phyloP scores from a whole-genome alignment of 2,113 vertebrate genomes.

The Heterotis niloticus region DNA sequence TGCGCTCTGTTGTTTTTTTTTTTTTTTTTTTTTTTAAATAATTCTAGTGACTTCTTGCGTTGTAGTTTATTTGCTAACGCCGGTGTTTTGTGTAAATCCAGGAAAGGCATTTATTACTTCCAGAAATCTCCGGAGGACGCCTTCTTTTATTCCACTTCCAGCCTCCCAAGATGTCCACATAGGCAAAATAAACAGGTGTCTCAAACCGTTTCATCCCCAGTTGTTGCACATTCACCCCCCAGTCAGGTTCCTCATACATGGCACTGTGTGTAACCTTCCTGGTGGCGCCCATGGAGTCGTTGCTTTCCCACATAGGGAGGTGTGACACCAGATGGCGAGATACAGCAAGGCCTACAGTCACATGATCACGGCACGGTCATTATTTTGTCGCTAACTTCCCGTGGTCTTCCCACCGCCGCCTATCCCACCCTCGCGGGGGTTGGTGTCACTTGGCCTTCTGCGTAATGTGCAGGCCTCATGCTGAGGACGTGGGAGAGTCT shows the following conservation, averaged over 20 bases:
- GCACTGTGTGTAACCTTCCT: background rate
- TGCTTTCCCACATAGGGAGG: constrained; percentile 15
- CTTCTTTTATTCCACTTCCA: background rate
- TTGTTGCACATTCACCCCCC: background rate
- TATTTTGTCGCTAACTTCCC: constrained; percentile 58
- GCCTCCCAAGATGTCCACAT: background rate
- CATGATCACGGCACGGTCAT: constrained; percentile 47
- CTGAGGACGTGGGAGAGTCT: background rate
- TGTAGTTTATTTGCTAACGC: background rate
- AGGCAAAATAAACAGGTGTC: constrained; percentile 26
- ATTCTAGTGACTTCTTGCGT: background rate
- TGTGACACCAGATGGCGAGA: constrained; percentile 57
- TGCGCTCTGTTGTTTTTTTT: background rate
- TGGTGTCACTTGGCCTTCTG: constrained; percentile 28
- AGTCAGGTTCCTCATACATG: background rate
- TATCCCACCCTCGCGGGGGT: constrained; percentile 58
- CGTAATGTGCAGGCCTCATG: background rate
- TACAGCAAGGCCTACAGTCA: constrained; percentile 44
- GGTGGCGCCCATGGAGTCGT: background rate
- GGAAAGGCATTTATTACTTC: background rate
- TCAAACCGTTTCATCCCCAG: constrained; percentile 16
- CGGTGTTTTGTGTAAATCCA: background rate
- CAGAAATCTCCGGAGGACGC: background rate
- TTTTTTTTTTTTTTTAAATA: too few relatives aligned
- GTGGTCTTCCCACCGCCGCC: constrained; percentile 54